Base-by-base conservation (phyloP, 2,888 invertebrate species). In the Trimorus sp. region DNA sequence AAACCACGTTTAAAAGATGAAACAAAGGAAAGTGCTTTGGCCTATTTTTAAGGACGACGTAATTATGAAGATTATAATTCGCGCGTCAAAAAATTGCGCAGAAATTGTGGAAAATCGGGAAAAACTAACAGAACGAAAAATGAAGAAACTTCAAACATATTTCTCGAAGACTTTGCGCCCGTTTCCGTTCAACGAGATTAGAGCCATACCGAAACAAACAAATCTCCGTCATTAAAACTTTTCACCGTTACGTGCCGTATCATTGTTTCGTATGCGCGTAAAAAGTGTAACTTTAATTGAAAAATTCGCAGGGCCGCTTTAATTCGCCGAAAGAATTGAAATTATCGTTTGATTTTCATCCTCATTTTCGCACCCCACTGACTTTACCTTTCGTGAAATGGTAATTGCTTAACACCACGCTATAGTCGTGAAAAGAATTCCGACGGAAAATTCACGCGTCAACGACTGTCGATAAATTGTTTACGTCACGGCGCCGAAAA, bases 1-100 rank as follows among this genome's bases (percentile, higher is more conserved):
- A 75, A 75, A 75, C 68, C 54, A 62, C 48, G 45, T 37, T 60
- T 54, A 68, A 60, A 68, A 68, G 53, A 68, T 68, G 54, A 54
- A 60, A 68, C 51, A 40, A 49, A 40, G 49, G 65, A 16, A 60
- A 68, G 53, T 60, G 59, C 66, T 59, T 59, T 68, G 68, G 53
- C 60, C 54, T 60, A 68, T 75, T 68, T 58, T 15, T 48, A 26
- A 48, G n/a, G n/a, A 48, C 48, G 48, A 48, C n/a, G n/a, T 48
- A 48, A 7, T 48, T 48, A 48, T 48, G 48, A 48, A 48, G 6
- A 48, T 48, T 48, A 12, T 48, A 48, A 48, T 48, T 51, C 14
- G n/a, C n/a, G 11, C 36, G 36, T 45, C 56, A 68, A 56, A 68
- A 56, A 53, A 66, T 42, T 38, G 38, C 38, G 51, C 51, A 38